Evolutionary conservation across 1,140 invertebrate genomes (phyloP).

Genomic region (Drosophila sechellia): DNA sequence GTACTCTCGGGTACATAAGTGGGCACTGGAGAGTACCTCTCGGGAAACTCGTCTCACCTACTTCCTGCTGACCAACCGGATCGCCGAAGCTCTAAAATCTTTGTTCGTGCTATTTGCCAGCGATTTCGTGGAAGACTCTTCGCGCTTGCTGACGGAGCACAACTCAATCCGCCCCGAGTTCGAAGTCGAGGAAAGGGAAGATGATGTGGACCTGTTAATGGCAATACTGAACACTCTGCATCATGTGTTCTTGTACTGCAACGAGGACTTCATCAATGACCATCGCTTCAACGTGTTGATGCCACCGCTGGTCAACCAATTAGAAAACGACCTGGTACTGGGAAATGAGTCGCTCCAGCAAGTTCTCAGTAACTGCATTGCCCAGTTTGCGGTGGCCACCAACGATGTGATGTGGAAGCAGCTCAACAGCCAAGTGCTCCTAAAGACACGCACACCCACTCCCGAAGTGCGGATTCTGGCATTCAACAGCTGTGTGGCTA

Average conservation of each 20-base stretch:
- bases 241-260: slow-evolving; percentile 93
- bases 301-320: slow-evolving; percentile 94
- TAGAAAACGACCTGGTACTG: slow-evolving; percentile 91
- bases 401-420: slow-evolving; percentile 95
- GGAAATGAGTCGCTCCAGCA: slow-evolving; percentile 85
- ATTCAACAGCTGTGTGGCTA: slow-evolving; percentile 88
- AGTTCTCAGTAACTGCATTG: slow-evolving; percentile 91
- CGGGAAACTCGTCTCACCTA: slow-evolving; percentile 79
- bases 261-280: slow-evolving; percentile 92
- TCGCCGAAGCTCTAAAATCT: slow-evolving; percentile 93
- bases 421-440: slow-evolving; percentile 94
- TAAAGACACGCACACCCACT: slow-evolving; percentile 93
- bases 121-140: slow-evolving; percentile 92
- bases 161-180: slow-evolving; percentile 85
- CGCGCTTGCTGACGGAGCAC: slow-evolving; percentile 88
- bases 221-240: slow-evolving; percentile 90
- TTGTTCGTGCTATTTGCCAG: slow-evolving; percentile 95
- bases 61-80: slow-evolving; percentile 89
- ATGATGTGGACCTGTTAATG: slow-evolving; percentile 86
- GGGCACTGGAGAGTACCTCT: slow-evolving; percentile 88
- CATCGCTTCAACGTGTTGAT: slow-evolving; percentile 93
- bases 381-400: slow-evolving; percentile 91
- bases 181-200: slow-evolving; percentile 84
- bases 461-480: slow-evolving; percentile 87
- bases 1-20: slow-evolving; percentile 94